phyloP scores from a whole-genome alignment of 2,797 vertebrate species.

The Ammospiza maritima region DNA sequence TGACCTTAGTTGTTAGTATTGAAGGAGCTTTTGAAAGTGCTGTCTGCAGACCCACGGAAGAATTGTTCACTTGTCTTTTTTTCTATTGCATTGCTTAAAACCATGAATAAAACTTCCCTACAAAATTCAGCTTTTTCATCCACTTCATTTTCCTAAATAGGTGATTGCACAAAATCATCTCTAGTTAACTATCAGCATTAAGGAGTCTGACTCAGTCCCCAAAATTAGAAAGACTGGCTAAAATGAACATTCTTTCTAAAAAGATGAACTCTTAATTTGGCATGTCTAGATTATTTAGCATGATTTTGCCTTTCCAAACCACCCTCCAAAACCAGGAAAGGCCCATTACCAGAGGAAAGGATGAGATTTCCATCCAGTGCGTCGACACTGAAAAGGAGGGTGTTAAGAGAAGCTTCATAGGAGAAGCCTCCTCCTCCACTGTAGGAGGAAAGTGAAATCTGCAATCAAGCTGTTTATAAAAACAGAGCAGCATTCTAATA shows the following conservation, averaged over 20 bases:
- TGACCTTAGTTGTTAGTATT: background rate
- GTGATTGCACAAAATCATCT: background rate
- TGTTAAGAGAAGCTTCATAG: background rate
- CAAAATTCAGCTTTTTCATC: background rate
- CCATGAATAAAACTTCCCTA: background rate
- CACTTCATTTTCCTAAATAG: background rate
- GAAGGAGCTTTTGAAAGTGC: background rate
- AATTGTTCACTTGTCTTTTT: background rate
- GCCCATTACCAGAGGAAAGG: background rate
- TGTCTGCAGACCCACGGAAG: background rate
- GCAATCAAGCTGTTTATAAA: background rate
- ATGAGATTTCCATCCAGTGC: background rate
- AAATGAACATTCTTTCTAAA: background rate
- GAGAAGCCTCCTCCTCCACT: background rate
- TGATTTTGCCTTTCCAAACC: background rate
- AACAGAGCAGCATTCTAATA: background rate
- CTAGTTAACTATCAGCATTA: background rate
- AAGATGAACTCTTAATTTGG: background rate
- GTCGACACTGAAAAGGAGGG: background rate
- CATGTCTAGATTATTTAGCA: background rate
- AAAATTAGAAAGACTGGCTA: background rate
- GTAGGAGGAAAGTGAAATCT: background rate
- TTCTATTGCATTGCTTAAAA: background rate
- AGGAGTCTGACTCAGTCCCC: background rate
- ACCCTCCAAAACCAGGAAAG: background rate